These are phyloP conservation scores for Neolamprologus modestus DNA, from an alignment of 2,113 vertebrate genomes.

Conservation along the genomic window DNA sequence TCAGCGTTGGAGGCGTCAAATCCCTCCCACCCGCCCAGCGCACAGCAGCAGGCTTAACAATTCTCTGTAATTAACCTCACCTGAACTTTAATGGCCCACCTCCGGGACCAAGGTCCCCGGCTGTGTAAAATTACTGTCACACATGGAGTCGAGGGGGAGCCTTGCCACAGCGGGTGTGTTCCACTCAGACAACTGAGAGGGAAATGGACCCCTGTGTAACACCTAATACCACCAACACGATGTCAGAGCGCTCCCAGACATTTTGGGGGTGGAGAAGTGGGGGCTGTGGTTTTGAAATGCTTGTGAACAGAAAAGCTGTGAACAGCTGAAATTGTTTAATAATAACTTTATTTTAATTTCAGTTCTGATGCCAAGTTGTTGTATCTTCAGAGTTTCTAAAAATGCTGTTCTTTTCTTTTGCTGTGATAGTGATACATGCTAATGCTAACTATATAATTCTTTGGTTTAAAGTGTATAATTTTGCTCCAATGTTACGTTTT, in stretches of 20 bases:
- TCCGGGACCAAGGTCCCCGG: slow-evolving; percentile 55
- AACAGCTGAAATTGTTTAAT: background rate
- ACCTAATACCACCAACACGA: slow-evolving; percentile 59
- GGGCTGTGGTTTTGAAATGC: background rate
- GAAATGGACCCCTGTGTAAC: slow-evolving; percentile 65
- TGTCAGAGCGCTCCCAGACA: slow-evolving; percentile 37
- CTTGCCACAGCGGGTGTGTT: slow-evolving; percentile 52
- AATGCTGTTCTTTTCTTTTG: background rate
- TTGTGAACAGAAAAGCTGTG: background rate
- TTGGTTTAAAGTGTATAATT: background rate
- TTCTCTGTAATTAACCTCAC: slow-evolving; percentile 75
- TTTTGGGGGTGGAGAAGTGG: background rate
- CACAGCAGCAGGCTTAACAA: slow-evolving; percentile 66
- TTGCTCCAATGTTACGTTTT: background rate
- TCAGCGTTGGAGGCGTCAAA: slow-evolving; percentile 41
- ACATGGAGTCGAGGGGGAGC: slow-evolving; percentile 38
- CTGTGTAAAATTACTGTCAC: slow-evolving; percentile 67
- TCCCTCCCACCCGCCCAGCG: slow-evolving; percentile 43
- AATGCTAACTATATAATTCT: background rate
- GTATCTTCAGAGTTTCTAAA: background rate
- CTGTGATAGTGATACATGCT: background rate
- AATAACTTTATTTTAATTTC: background rate
- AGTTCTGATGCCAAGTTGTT: background rate
- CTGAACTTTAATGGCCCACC: slow-evolving; percentile 72
- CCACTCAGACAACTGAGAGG: slow-evolving; percentile 51